Percentiles rank a stretch among this genome's conserved stretches.
Evolutionary conservation across 2,113 vertebrate genomes (phyloP).

Genomic region (Anseranas semipalmata): DNA sequence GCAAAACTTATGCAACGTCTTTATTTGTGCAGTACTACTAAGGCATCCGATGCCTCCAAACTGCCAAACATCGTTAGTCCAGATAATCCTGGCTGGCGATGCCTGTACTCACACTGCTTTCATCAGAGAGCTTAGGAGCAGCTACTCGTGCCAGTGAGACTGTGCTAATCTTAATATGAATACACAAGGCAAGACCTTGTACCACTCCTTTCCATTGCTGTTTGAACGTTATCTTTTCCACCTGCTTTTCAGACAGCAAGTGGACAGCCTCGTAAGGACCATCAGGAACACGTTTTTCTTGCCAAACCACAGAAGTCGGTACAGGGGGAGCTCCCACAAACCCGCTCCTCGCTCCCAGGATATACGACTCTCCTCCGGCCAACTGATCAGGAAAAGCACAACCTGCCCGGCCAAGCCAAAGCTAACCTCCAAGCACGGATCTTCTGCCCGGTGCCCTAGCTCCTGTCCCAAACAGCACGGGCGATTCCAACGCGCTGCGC

Average conservation of each 20-base stretch:
- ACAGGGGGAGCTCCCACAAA: neutral
- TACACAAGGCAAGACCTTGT: neutral
- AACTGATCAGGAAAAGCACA: neutral
- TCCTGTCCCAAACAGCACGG: neutral
- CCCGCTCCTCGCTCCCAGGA: neutral
- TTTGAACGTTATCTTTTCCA: neutral
- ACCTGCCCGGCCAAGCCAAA: neutral
- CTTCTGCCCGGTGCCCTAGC: neutral
- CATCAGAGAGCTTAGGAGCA: neutral
- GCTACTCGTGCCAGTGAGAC: neutral
- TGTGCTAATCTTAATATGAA: neutral
- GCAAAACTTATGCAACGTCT: neutral
- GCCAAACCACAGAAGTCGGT: neutral
- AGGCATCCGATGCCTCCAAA: neutral
- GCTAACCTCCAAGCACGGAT: neutral
- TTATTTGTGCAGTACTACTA: neutral
- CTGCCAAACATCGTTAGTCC: neutral
- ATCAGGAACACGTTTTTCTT: neutral
- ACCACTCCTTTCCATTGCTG: neutral
- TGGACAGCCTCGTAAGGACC: fast-evolving
- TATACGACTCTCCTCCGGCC: neutral
- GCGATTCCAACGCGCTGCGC: neutral
- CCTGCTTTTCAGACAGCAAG: neutral
- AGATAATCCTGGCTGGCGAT: constrained; percentile 7
- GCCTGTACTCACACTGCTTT: neutral